Evolutionary conservation across 2,797 vertebrate genomes (phyloP).

Genomic region (Naso thynnoides): DNA sequence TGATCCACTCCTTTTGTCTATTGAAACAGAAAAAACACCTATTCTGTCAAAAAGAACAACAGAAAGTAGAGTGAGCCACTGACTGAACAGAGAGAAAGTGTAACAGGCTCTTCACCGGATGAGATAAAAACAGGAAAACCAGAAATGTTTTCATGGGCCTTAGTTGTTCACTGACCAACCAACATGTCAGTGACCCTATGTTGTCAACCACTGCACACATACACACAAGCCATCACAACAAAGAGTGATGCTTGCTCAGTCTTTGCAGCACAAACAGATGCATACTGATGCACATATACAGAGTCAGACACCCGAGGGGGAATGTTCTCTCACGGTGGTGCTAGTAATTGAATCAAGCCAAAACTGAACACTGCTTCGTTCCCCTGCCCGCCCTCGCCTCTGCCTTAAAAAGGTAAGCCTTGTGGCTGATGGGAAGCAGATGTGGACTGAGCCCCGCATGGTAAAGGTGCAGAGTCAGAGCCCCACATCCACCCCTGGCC

Average conservation of each 20-base stretch:
- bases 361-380: slow-evolving; percentile 81
- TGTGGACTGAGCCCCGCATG: slow-evolving; percentile 83
- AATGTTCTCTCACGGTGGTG: slow-evolving; percentile 83
- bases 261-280: slow-evolving; percentile 48
- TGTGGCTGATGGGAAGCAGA: slow-evolving; percentile 89
- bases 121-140: slow-evolving; percentile 23
- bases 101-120: slow-evolving; percentile 22
- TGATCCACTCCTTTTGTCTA: slow-evolving; percentile 26
- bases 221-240: not conserved
- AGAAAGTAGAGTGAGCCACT: not conserved
- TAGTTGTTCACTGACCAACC: slow-evolving; percentile 45
- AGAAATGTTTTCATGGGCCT: slow-evolving; percentile 35
- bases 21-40: slow-evolving; percentile 13
- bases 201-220: slow-evolving; percentile 21
- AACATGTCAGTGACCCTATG: slow-evolving; percentile 40
- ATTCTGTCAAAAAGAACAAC: slow-evolving; percentile 2
- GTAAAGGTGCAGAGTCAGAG: slow-evolving; percentile 85
- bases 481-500: slow-evolving; percentile 78
- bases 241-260: slow-evolving; percentile 24
- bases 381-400: slow-evolving; percentile 65
- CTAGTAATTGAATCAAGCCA: slow-evolving; percentile 94
- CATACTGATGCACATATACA: slow-evolving; percentile 56
- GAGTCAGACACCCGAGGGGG: slow-evolving; percentile 68
- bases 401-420: slow-evolving; percentile 84
- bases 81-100: slow-evolving; percentile 11